Evolutionary conservation across 2,113 vertebrate species (phyloP).

Genomic region (Carassius auratus): DNA sequence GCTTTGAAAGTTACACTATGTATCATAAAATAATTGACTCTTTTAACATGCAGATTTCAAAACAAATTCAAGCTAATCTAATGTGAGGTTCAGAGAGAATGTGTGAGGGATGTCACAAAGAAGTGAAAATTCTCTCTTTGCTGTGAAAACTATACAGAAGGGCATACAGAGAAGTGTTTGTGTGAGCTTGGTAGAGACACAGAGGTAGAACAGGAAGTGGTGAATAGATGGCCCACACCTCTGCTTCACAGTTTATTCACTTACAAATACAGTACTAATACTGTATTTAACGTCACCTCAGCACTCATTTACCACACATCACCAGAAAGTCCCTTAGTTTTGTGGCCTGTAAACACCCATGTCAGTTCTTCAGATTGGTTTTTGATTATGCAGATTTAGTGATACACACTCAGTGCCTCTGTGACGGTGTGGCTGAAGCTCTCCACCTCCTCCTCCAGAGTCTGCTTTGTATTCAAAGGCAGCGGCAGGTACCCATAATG

Average conservation of each 20-base stretch:
- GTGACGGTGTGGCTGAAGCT: constrained; percentile 82
- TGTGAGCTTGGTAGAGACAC: background rate
- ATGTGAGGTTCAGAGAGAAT: background rate
- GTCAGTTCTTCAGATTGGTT: background rate
- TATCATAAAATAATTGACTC: no score
- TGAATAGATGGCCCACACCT: background rate
- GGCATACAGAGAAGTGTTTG: constrained; percentile 34
- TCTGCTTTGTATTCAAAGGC: constrained; percentile 80
- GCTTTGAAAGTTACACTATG: background rate
- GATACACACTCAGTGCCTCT: constrained; percentile 85
- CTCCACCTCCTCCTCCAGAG: constrained; percentile 80
- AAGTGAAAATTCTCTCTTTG: constrained; percentile 61
- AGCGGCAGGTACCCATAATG: constrained; percentile 86
- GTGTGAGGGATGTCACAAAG: constrained; percentile 46
- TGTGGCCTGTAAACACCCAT: background rate
- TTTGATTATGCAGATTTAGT: background rate
- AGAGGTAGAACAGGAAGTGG: background rate
- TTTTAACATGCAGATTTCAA: background rate
- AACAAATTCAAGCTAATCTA: background rate
- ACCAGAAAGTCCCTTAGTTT: background rate
- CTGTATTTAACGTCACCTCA: constrained; percentile 4
- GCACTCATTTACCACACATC: background rate
- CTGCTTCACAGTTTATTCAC: constrained; percentile 9
- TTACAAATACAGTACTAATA: background rate
- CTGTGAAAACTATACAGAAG: constrained; percentile 56